Evolutionary conservation across 2,888 invertebrate genomes (phyloP).

Genomic region (Lasioglossum figueresi): DNA sequence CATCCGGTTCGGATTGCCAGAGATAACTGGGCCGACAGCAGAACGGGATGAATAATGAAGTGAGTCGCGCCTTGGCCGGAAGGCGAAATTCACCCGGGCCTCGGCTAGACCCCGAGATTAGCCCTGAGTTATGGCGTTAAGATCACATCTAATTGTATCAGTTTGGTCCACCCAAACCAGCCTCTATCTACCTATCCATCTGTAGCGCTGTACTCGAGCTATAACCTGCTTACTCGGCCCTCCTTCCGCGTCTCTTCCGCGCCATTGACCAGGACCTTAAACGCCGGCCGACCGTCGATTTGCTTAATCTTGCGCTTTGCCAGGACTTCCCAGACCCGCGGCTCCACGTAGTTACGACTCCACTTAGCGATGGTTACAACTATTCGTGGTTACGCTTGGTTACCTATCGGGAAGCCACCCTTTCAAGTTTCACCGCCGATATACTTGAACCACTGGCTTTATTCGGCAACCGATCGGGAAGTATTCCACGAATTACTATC

Average conservation of each 20-base stretch:
- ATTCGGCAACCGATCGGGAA: conserved; percentile 40
- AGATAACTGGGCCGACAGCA: conserved; percentile 78
- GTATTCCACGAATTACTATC: conserved; percentile 21
- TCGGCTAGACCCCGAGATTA: conserved; percentile 80
- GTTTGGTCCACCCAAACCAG: conserved; percentile 76
- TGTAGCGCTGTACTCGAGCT: conserved; percentile 66
- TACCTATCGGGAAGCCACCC: conserved; percentile 58
- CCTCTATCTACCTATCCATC: conserved; percentile 82
- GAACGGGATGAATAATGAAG: conserved; percentile 84
- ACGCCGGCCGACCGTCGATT: conserved; percentile 77
- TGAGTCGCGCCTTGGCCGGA: conserved; percentile 82
- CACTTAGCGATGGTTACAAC: conserved; percentile 62
- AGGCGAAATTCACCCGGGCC: conserved; percentile 75
- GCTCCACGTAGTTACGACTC: conserved; percentile 65
- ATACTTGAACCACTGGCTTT: conserved; percentile 41
- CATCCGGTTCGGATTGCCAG: conserved; percentile 71
- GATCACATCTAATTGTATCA: conserved; percentile 84
- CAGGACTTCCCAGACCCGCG: conserved; percentile 71
- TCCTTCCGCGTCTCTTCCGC: conserved; percentile 78
- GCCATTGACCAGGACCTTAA: conserved; percentile 82
- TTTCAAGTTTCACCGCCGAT: conserved; percentile 25
- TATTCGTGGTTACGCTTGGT: conserved; percentile 63
- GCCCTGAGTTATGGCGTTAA: conserved; percentile 83
- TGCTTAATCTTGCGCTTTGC: conserved; percentile 78
- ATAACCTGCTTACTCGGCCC: conserved; percentile 74